Evolutionary conservation across 2,797 vertebrate genomes (phyloP).

Genomic region (Rhinichthys osculus): DNA sequence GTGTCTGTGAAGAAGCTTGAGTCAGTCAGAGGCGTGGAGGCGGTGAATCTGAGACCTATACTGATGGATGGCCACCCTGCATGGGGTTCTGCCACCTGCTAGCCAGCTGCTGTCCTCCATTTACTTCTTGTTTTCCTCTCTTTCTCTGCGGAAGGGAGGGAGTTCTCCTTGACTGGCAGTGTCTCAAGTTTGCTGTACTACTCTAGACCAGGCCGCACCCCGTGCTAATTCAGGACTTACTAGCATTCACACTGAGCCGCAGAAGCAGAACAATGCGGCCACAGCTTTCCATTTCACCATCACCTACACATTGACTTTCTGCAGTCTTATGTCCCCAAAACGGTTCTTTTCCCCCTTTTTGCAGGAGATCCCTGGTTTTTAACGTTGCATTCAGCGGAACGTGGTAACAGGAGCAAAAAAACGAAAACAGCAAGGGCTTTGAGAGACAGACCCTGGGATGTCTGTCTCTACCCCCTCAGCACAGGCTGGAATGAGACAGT

Average conservation of each 20-base stretch:
- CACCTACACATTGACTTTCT: conserved; percentile 1
- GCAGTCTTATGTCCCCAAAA: background rate
- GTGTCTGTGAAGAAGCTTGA: background rate
- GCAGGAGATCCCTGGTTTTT: background rate
- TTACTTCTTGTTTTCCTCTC: background rate
- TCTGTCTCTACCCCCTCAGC: conserved; percentile 31
- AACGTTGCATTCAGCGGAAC: background rate
- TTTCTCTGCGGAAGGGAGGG: conserved; percentile 27
- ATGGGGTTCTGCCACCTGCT: conserved; percentile 74
- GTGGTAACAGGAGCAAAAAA: background rate
- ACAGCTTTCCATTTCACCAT: conserved; percentile 42
- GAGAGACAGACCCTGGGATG: conserved; percentile 3
- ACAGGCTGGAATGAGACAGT: conserved; percentile 68
- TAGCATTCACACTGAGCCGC: conserved; percentile 67
- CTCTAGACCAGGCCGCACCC: conserved; percentile 47
- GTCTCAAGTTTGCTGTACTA: conserved; percentile 20
- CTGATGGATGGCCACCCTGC: conserved; percentile 50
- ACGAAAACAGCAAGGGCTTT: background rate
- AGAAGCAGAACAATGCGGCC: conserved; percentile 46
- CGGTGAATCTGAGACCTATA: conserved; percentile 54
- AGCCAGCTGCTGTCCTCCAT: conserved; percentile 73
- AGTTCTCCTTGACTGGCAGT: conserved; percentile 51
- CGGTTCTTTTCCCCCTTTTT: background rate
- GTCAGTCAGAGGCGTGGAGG: background rate
- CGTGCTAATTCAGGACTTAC: conserved; percentile 68